Evolutionary conservation across 2,888 invertebrate genomes (phyloP).

Genomic region (Ophonus ardosiacus): DNA sequence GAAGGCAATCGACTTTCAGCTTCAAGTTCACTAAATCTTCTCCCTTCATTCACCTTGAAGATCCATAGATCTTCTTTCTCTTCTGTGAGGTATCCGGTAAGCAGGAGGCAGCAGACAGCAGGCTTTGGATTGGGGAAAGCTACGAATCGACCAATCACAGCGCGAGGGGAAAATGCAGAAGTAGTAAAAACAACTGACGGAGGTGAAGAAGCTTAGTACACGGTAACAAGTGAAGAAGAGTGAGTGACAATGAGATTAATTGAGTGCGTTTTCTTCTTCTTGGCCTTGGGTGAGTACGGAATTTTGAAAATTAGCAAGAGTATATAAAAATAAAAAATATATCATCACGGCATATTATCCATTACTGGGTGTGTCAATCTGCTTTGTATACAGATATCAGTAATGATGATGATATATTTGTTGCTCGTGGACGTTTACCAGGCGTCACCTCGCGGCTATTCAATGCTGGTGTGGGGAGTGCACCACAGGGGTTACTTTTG

Average conservation of each 20-base stretch:
- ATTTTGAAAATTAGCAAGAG: background rate
- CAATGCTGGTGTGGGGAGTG: too few species aligned
- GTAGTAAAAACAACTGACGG: slow-evolving; percentile 23
- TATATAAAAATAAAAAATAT: too few species aligned
- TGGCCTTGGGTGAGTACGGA: slow-evolving; percentile 50
- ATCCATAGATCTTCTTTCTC: slow-evolving; percentile 61
- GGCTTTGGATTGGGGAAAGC: too few species aligned
- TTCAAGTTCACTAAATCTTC: background rate
- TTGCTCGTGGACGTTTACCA: too few species aligned
- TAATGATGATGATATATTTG: too few species aligned
- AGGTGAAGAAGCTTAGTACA: slow-evolving; percentile 13
- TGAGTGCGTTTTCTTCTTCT: slow-evolving; percentile 33
- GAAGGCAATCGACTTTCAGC: too few species aligned
- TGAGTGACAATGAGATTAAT: slow-evolving; percentile 19
- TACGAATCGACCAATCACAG: too few species aligned
- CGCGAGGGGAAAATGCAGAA: background rate
- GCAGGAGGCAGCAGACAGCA: background rate
- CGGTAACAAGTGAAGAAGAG: slow-evolving; percentile 29
- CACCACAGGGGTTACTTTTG: too few species aligned
- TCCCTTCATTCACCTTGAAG: slow-evolving; percentile 58
- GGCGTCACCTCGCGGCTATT: too few species aligned
- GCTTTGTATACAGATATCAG: too few species aligned
- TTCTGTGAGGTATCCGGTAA: slow-evolving; percentile 59
- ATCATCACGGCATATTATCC: too few species aligned
- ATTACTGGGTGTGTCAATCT: too few species aligned